Conservation (phyloP, 2,888 invertebrate genomes). For the Aphidius colemani region DNA sequence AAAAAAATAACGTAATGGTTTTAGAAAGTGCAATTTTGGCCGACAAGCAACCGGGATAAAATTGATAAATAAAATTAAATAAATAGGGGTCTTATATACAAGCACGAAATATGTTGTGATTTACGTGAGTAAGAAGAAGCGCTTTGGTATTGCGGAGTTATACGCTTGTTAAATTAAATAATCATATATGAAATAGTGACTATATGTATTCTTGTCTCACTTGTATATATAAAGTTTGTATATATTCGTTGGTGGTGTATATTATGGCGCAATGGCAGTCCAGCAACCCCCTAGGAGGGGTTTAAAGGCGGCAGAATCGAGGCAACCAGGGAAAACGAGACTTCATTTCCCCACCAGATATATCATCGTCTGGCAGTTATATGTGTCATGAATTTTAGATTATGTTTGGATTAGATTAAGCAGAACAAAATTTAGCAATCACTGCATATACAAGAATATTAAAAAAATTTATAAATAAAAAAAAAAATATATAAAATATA, state of each 20-base stretch:
- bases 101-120: constrained; percentile 25
- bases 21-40: neutral
- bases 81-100: neutral
- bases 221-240: neutral
- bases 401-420: constrained; percentile 59
- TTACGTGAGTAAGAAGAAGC: constrained; percentile 17
- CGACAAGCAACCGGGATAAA: constrained; percentile 5
- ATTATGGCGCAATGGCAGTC: neutral
- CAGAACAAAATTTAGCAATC: constrained; percentile 32
- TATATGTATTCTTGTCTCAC: neutral
- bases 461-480: neutral
- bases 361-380: constrained; percentile 60
- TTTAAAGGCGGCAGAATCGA: neutral
- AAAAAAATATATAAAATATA: too few species aligned
- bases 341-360: constrained; percentile 47
- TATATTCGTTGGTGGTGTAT: neutral
- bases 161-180: constrained; percentile 13
- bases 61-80: constrained; percentile 9
- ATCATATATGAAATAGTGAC: constrained; percentile 8
- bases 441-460: constrained; percentile 2
- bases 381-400: constrained; percentile 59
- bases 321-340: neutral
- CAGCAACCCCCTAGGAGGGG: neutral
- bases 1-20: constrained; percentile 1
- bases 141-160: neutral